phyloP scores from a whole-genome alignment of 1,140 invertebrate species.

The Marisa cornuarietis region DNA sequence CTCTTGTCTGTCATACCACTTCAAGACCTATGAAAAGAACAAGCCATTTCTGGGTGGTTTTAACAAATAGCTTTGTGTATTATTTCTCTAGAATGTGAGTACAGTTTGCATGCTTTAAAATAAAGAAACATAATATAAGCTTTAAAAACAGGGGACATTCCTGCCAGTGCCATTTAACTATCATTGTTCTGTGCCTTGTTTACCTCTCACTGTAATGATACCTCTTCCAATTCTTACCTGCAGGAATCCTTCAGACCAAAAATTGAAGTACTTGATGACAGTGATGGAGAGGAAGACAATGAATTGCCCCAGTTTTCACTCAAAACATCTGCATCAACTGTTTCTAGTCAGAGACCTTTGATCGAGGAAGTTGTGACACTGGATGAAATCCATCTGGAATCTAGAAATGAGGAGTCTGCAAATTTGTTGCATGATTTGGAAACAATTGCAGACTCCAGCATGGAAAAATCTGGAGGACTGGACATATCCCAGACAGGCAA shows the following conservation, averaged over 20 bases:
- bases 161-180: no score
- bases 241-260: slow-evolving; percentile 40
- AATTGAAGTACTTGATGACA: slow-evolving; percentile 46
- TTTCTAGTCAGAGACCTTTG: background rate
- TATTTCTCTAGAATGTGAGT: no score
- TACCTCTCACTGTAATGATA: no score
- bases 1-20: no score
- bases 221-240: background rate
- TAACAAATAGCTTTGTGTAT: no score
- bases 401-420: slow-evolving; percentile 19
- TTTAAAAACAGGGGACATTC: no score
- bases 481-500: slow-evolving; percentile 23
- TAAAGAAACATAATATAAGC: no score
- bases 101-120: no score
- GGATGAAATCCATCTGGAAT: slow-evolving; percentile 12
- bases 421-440: slow-evolving; percentile 23
- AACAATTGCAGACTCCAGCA: slow-evolving; percentile 14
- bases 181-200: no score
- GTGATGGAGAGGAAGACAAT: slow-evolving; percentile 22
- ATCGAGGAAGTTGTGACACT: slow-evolving; percentile 21
- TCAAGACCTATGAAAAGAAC: no score
- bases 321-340: background rate
- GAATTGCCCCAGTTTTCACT: background rate
- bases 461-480: slow-evolving; percentile 23
- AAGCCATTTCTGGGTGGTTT: no score